Evolutionary conservation across 2,113 vertebrate genomes (phyloP), one percentile per base, ranked within the genome.

Genomic region (Callospermophilus lateralis): DNA sequence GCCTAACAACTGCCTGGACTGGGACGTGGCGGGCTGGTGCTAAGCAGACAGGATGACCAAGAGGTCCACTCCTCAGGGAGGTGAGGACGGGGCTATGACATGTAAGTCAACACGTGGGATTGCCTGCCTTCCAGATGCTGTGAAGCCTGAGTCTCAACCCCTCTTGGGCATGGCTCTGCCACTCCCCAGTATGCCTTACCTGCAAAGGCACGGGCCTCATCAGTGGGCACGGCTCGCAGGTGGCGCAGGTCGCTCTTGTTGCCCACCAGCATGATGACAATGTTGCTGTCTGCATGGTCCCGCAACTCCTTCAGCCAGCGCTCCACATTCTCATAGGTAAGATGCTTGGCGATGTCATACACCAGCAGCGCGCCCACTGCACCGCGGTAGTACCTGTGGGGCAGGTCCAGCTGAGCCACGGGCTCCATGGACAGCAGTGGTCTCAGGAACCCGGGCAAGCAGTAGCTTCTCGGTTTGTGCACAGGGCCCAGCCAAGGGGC

Each of bases 271-370:
- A 99, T 99, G 98, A 99, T 99, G 96, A 99, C 99, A 0, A 99
- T 99, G 97, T 99, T 99, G 98, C 99, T 99, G 98, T 99, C 99
- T 0, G 99, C 99, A 0, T 99, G 99, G 95, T 99, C 99, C 84
- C 99, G 98, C n/a, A 99, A 99, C 98, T 99, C 99, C 98, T 99
- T 99, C 96, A 99, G 98, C 99, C 99, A 99, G 96, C 99, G 99
- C 93, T 99, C 99, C 92, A 99, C 99, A 0, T 99, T 99, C 98
- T 99, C 99, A 0, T 99, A 99, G 0, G 99, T 99, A 98, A 99
- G 98, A 97, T 99, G 99, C 92, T 99, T 99, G 95, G 99, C 99
- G 1, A 99, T 99, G 98, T 99, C 99, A 4, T 99, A 99, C 16
- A 99, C 99, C 4, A 99, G 98, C 13, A 99, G 99, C 3, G 99